phyloP scores from a whole-genome alignment of 2,888 invertebrate species.

The Hoplodrina blanda region DNA sequence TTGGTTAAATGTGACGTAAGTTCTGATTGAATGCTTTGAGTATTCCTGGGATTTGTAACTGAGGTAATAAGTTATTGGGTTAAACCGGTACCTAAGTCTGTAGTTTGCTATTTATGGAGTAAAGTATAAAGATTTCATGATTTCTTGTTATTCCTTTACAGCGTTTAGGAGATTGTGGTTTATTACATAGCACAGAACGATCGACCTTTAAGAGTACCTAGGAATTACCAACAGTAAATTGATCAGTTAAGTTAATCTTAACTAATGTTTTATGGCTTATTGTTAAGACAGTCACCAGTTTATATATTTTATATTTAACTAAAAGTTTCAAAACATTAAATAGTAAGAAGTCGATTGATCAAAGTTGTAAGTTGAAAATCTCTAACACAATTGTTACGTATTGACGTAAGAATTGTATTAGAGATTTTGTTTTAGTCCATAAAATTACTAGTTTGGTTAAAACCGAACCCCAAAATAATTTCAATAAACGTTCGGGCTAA shows the following conservation, averaged over 20 bases:
- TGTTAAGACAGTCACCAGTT: neutral
- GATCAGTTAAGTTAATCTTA: neutral
- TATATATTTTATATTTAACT: too few relatives aligned
- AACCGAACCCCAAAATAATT: too few relatives aligned
- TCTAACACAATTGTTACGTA: too few relatives aligned
- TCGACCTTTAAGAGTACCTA: neutral
- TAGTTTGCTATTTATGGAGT: too few relatives aligned
- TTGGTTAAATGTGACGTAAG: slow-evolving; percentile 35
- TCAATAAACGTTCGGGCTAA: too few relatives aligned
- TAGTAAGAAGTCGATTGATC: too few relatives aligned
- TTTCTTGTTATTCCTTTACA: neutral
- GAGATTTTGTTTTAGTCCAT: too few relatives aligned
- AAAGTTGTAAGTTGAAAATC: too few relatives aligned
- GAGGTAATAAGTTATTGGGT: slow-evolving; percentile 8
- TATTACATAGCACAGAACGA: neutral
- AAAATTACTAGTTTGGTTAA: too few relatives aligned
- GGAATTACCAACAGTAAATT: too few relatives aligned
- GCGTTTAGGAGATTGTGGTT: neutral
- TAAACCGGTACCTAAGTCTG: slow-evolving; percentile 5
- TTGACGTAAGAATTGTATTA: too few relatives aligned
- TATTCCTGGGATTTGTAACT: slow-evolving; percentile 14
- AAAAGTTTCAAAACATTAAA: too few relatives aligned
- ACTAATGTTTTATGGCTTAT: neutral
- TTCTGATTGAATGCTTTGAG: slow-evolving; percentile 27
- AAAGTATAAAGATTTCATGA: neutral